phyloP scores from a whole-genome alignment of 2,797 vertebrate genomes.

The Sebastes oblongus region DNA sequence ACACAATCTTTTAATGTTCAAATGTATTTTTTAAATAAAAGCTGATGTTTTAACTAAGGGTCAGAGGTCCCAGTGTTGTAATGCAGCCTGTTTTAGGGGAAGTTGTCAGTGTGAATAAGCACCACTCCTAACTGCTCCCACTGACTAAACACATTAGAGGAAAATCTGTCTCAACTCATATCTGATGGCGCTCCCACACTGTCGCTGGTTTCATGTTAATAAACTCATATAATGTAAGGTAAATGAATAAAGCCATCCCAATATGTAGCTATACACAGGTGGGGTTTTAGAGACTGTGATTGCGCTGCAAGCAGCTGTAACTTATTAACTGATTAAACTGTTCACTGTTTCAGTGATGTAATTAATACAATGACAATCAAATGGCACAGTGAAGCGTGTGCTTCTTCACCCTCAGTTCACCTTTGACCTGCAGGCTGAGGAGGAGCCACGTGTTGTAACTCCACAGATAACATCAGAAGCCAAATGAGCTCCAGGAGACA shows the following conservation, averaged over 20 bases:
- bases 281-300: neutral
- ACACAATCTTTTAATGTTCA: neutral
- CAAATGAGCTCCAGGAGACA: neutral
- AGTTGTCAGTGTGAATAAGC: constrained; percentile 9
- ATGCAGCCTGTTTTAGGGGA: neutral
- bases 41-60: neutral
- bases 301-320: neutral
- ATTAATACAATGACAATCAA: neutral
- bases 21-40: neutral
- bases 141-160: constrained; percentile 21
- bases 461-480: constrained; percentile 8
- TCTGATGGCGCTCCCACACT: constrained; percentile 22
- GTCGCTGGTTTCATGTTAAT: neutral
- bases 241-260: neutral
- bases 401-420: neutral
- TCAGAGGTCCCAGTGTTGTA: constrained; percentile 22
- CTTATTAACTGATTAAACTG: constrained; percentile 4
- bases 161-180: constrained; percentile 1
- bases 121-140: constrained; percentile 27
- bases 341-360: neutral
- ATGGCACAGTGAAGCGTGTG: neutral
- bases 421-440: constrained; percentile 42
- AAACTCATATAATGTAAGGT: neutral
- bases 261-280: constrained; percentile 2
- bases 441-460: constrained; percentile 8